phyloP scores from a whole-genome alignment of 2,797 vertebrate genomes.

The Gallinago solitaria region DNA sequence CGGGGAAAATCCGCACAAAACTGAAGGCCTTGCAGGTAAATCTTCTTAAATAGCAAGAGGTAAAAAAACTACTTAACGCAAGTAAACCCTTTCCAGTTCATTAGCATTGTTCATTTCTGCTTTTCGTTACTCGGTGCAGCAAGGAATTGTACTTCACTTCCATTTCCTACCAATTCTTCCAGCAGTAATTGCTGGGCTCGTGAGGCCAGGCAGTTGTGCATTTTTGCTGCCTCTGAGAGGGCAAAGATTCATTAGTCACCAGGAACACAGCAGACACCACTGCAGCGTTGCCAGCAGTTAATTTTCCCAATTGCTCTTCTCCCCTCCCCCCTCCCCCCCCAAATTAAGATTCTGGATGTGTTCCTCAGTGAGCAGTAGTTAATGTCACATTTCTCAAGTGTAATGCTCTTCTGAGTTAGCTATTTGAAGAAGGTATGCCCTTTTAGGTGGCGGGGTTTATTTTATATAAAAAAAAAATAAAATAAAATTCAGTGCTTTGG shows the following conservation, averaged over 20 bases:
- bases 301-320: background rate
- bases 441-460: background rate
- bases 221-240: slow-evolving; percentile 25
- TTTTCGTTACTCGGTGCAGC: background rate
- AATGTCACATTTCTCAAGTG: slow-evolving; percentile 39
- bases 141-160: background rate
- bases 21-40: background rate
- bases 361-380: slow-evolving; percentile 2
- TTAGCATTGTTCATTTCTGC: background rate
- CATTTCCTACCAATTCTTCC: background rate
- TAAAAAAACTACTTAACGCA: background rate
- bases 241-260: slow-evolving; percentile 36
- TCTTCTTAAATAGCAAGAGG: background rate
- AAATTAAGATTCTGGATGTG: slow-evolving; percentile 53
- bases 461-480: background rate
- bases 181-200: background rate
- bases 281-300: slow-evolving; percentile 6
- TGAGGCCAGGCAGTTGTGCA: background rate
- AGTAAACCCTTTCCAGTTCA: background rate
- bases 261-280: background rate
- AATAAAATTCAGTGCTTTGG: background rate
- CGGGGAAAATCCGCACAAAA: background rate
- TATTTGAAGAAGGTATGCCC: background rate
- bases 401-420: background rate
- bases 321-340: background rate